Evolutionary conservation across 2,888 invertebrate genomes (phyloP), one percentile per base, ranked within the genome.

Genomic region (Omphaloscelis lunosa): DNA sequence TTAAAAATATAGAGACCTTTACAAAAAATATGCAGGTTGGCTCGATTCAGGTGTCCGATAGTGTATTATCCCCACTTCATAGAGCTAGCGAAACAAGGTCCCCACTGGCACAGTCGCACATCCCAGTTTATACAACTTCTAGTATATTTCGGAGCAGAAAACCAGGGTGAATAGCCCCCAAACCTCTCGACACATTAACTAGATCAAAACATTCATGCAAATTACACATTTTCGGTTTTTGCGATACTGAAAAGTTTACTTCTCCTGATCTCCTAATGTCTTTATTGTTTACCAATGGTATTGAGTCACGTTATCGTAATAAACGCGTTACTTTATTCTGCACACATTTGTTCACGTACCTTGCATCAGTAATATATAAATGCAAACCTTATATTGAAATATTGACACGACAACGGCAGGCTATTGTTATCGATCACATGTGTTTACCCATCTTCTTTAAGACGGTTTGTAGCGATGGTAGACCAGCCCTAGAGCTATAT

Each of bases 61-160:
- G 53, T 56, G 53, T n/a, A 91, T 93, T 93, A 93, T 89, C 87
- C 88, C 89, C 88, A 89, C 89, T 93, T 92, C 89, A 89, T 92
- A 90, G 86, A 87, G 86, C 91, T 91, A 91, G 90, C 88, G 88
- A 92, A 92, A 91, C 89, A 88, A 86, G 86, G 89, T 75, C 70
- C 75, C 80, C 65, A 72, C 86, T 75, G 74, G 85, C 78, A 81
- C 74, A 79, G 78, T 82, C 75, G 70, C 45, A 74, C 72, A 75
- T 71, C 72, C 75, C 76, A 62, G 78, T 78, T 81, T 72, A 34
- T 77, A 59, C 58, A 68, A 12, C 66, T 80, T 69, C 48, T 75
- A 61, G 51, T 68, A 59, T 71, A 76, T 71, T 70, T 63, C 11
- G 15, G 20, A 58, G 39, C 61, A 34, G 8, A 53, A 41, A 58